Evolutionary conservation across 2,888 invertebrate genomes (phyloP).

Genomic region (Meganola albula): DNA sequence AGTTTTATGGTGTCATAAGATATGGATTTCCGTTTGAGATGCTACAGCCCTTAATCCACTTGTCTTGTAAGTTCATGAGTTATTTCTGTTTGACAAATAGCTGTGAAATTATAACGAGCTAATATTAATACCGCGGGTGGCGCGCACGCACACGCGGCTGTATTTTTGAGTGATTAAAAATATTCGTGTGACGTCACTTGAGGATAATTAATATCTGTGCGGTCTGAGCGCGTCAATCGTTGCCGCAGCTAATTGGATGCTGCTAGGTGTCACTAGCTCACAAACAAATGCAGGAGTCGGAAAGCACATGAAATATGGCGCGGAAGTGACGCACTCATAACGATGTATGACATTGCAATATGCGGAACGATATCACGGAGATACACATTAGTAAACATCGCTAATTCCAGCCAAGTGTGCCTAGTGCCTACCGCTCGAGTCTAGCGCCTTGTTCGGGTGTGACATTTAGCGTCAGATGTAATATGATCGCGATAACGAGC

Average conservation of each 20-base stretch:
- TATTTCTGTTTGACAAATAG: not conserved
- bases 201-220: not conserved
- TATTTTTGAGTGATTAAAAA: constrained; percentile 4
- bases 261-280: not conserved
- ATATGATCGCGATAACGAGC: not conserved
- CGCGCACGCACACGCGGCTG: not conserved
- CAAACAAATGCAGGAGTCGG: not conserved
- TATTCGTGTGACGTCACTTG: not conserved
- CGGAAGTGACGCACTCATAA: not conserved
- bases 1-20: not conserved
- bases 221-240: not conserved
- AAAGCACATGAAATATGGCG: not conserved
- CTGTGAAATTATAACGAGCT: not conserved
- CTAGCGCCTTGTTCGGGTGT: too few relatives aligned
- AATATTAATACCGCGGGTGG: not conserved
- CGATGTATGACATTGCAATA: not conserved
- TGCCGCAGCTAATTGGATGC: not conserved
- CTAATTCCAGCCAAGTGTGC: not conserved
- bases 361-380: not conserved
- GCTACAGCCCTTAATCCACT: not conserved
- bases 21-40: not conserved
- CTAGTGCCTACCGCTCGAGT: too few relatives aligned
- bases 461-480: not conserved
- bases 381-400: not conserved
- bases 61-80: not conserved